Evolutionary conservation across 2,888 invertebrate species (phyloP).

Genomic region (Eupithecia abbreviata): DNA sequence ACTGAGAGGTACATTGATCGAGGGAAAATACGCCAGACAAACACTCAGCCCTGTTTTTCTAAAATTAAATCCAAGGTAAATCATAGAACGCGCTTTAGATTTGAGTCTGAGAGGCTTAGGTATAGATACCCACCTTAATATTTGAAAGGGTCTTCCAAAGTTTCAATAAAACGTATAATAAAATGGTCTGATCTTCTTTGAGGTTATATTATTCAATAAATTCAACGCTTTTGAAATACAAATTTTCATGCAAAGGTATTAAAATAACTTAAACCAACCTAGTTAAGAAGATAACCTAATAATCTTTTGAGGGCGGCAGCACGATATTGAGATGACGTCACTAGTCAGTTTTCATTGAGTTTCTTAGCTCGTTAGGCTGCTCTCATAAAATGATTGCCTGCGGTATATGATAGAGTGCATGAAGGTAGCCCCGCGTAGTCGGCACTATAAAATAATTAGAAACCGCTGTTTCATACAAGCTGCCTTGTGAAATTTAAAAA

Average conservation of each 20-base stretch:
- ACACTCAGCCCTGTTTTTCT: neutral
- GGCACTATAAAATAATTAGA: conserved; percentile 41
- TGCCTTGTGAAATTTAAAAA: conserved; percentile 41
- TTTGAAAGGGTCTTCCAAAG: neutral
- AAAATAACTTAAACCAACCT: neutral
- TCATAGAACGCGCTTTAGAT: neutral
- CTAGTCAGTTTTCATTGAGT: conserved; percentile 23
- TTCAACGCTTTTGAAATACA: neutral
- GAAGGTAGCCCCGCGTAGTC: conserved; percentile 17
- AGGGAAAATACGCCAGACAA: neutral
- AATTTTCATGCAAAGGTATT: neutral
- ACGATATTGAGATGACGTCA: neutral
- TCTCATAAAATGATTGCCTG: conserved; percentile 35
- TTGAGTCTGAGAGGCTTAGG: neutral
- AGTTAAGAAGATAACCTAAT: neutral
- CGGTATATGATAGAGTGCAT: conserved; percentile 32
- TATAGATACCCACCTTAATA: neutral
- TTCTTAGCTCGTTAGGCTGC: conserved; percentile 34
- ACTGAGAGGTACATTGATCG: neutral
- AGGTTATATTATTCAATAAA: neutral
- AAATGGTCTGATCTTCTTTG: neutral
- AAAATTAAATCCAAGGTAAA: neutral
- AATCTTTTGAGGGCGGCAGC: neutral
- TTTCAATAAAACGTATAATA: conserved; percentile 1
- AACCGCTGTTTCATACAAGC: conserved; percentile 35